Base-by-base conservation (phyloP, 2,113 vertebrate genomes). In the Grallaria varia region DNA sequence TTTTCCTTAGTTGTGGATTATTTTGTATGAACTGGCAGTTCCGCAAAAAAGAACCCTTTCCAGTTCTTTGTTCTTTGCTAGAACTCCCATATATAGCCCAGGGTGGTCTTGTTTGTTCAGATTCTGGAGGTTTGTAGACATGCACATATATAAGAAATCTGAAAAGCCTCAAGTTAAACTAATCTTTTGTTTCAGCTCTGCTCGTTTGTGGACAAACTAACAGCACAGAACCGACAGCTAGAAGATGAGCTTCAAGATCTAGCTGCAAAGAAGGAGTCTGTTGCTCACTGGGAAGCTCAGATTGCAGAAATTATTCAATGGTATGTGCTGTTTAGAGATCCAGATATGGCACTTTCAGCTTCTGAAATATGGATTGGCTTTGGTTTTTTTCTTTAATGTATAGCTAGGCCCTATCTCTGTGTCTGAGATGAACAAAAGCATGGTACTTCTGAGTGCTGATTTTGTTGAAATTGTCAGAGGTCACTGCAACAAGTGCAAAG, bases 271-370 rank as follows among this genome's bases (percentile, higher is more conserved):
- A 99, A 99, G 95, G 99, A 99, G 93, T 99, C 99, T 2, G 99
- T 99, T 20, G 98, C 99, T 40, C 99, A 99, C 94, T 99, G 99
- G 99, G 99, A 99, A 95, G 99, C 99, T 25, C 99, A 99, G 97
- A 99, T 99, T 17, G 98, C 99, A 3, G 99, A 99, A 97, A 99
- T 99, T 97, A 99, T 99, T 95, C 99, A 99, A 84, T 99, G 99
- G 99, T 99, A 96, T 52, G 98, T 97, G 55, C 8, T 9, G 1
- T 24, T 76, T 47, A 42, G 47, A 60, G 52, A 67, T 86, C 53
- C 56, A 69, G 55, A 59, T 56, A 42, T 50, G 45, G 16, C n/a
- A 28, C 56, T 89, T 89, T 28, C 40, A 68, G 20, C 40, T 82
- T 95, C 3, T 49, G 7, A 85, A 92, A 75, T 66, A 80, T 2